Base-by-base conservation (phyloP, 2,888 invertebrate species). In the Lathronympha strigana region DNA sequence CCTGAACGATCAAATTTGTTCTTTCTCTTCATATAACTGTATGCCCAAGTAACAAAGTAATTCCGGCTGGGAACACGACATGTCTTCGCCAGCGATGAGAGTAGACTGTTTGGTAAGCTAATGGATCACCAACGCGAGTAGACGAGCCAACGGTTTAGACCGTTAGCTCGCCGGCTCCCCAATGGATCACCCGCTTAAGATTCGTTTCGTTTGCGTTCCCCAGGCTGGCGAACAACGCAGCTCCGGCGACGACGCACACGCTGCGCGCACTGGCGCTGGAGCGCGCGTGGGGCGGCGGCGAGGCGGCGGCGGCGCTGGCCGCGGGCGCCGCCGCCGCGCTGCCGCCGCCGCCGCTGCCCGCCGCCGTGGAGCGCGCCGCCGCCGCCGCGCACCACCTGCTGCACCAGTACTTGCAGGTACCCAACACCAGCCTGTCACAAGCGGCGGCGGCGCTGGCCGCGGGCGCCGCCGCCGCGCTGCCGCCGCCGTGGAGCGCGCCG, bases 231-330 rank as follows among this genome's bases (percentile, higher is more conserved):
- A 75, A 73, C 67, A 89, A 89, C 79, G 76, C 81, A 58, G 74
- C 71, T 2, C 80, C 82, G 15, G 74, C 80, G n/a, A 83, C 81
- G 67, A 72, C 78, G 58, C 81, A 80, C 72, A 76, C 81, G 0
- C 77, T 90, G 57, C 89, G 91, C n/a, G 89, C 90, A 63, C 70
- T 90, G 70, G 90, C 90, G 31, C 73, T 90, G 67, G 87, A 88
- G 78, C 86, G 90, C 45, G 90, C 91, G 73, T 90, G 91, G 91
- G 84, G 88, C 63, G 90, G 91, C 55, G 90, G 89, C 53, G 90
- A 87, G 74, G 87, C 86, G 64, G 88, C 84, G 4, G 90, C 90
- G 40, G 86, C 87, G 55, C 72, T 90, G 36, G 88, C 89, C 51
- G 88, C 90, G 60, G 84, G 82, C 67, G 90, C 90, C 19, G 88